Percentiles rank a stretch among this genome's conserved stretches.
phyloP scores from a whole-genome alignment of 2,888 invertebrate species.

The Hypselothyrea guttata region DNA sequence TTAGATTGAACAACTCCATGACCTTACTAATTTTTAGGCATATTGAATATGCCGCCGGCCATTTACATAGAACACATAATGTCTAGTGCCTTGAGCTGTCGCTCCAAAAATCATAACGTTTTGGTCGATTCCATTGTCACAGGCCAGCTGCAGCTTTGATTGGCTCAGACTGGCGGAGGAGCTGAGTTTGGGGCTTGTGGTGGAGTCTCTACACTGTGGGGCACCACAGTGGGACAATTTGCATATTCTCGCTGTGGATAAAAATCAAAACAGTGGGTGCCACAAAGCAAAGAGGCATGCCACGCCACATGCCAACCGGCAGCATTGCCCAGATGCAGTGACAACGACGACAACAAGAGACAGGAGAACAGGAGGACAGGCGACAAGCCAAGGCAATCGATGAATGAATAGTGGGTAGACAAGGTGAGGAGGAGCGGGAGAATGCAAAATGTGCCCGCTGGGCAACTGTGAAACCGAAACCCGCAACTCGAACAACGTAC shows the following conservation, averaged over 20 bases:
- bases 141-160: conserved; percentile 44
- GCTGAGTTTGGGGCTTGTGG: conserved; percentile 34
- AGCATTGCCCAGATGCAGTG: conserved; percentile 50
- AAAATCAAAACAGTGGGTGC: conserved; percentile 78
- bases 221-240: conserved; percentile 47
- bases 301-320: conserved; percentile 24
- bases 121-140: conserved; percentile 9
- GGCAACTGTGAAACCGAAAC: conserved; percentile 51
- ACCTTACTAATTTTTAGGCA: conserved; percentile 48
- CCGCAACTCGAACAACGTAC: conserved; percentile 12
- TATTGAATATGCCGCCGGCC: conserved; percentile 44
- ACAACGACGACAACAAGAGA: conserved; percentile 27
- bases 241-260: conserved; percentile 77
- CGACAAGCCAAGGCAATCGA: conserved; percentile 51
- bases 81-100: not conserved
- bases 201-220: conserved; percentile 33
- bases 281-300: conserved; percentile 11
- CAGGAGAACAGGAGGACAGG: conserved; percentile 2
- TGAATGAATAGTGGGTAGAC: conserved; percentile 31
- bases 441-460: conserved; percentile 77
- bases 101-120: conserved; percentile 24
- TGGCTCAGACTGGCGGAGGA: conserved; percentile 30
- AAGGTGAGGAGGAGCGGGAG: too few relatives aligned
- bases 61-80: conserved; percentile 44
- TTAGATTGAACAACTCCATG: conserved; percentile 43